Evolutionary conservation across 2,888 invertebrate genomes (phyloP), one percentile per base, ranked within the genome.

Genomic region (Zygaena filipendulae): DNA sequence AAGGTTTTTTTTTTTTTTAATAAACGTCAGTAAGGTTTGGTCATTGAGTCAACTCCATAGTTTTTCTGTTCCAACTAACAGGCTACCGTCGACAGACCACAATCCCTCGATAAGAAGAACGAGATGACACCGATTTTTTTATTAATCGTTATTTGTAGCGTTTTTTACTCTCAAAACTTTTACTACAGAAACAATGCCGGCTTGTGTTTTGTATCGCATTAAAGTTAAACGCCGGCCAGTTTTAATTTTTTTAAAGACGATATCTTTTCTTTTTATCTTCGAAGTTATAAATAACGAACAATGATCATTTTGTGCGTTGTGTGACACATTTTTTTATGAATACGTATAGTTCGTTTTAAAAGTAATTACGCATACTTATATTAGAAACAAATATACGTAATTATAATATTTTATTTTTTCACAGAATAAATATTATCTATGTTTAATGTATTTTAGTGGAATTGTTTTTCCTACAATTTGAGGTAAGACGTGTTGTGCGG

Each of bases 61-160:
- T 31, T 49, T 40, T 35, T 40, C 18, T 13, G 47, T 52, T 52
- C 49, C 44, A 50, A 59, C 56, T 59, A 45, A 40, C 43, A 40
- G 38, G 61, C 68, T 66, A 63, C 67, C 60, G 63, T 53, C 57
- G 49, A 45, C 49, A 36, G 47, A 49, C 43, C 52, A 41, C 52
- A 42, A 39, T 40, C 45, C 57, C 42, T 40, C 59, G 71, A 75
- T 77, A 74, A 74, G 59, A 55, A 58, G 58, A 57, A 60, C 59
- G 69, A 66, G 70, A 75, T 74, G 77, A 72, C 74, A 75, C 59
- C 67, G 70, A 66, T 71, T 75, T n/a, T n/a, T 68, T 72, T 70
- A 70, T 75, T 69, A 72, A 72, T 70, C 63, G 68, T 70, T 70
- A 75, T 79, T 75, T 75, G 75, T 70, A 59, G 55, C 52, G 44